These are phyloP conservation scores for Drosophila meridionalis DNA, from an alignment of 2,888 invertebrate species.

Conservation along the genomic window DNA sequence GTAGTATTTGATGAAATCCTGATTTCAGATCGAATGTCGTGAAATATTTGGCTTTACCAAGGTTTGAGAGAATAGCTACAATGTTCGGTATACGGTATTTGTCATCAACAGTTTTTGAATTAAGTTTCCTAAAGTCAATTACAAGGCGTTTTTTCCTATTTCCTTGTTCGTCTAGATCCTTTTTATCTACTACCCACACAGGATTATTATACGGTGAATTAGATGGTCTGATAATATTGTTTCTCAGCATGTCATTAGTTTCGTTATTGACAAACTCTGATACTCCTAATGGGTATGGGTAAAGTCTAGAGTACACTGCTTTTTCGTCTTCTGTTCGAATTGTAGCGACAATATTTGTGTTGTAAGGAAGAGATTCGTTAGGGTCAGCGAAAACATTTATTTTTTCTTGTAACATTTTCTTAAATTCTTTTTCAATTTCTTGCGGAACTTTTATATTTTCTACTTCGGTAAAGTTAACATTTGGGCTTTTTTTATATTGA, in stretches of 20 bases:
- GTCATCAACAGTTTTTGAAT: neutral
- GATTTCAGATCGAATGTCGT: neutral
- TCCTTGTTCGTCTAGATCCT: neutral
- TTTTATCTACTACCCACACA: neutral
- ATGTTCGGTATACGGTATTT: neutral
- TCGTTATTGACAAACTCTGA: neutral
- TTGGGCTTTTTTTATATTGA: neutral
- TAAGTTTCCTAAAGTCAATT: neutral
- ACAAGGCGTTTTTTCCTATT: constrained; percentile 1
- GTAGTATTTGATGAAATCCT: neutral
- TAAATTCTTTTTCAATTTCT: neutral
- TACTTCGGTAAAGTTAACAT: neutral
- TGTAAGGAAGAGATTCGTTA: neutral
- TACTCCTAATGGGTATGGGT: neutral
- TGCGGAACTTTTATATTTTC: neutral
- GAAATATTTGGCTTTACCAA: neutral
- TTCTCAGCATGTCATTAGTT: neutral
- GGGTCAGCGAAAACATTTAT: constrained; percentile 1
- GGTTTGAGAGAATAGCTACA: constrained; percentile 1
- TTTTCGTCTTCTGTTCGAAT: neutral
- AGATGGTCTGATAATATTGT: neutral
- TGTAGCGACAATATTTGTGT: neutral
- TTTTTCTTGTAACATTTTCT: neutral
- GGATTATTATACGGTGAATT: neutral
- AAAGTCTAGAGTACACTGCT: neutral